Base-by-base conservation (phyloP, 2,797 vertebrate genomes). In the Malurus leucopterus region DNA sequence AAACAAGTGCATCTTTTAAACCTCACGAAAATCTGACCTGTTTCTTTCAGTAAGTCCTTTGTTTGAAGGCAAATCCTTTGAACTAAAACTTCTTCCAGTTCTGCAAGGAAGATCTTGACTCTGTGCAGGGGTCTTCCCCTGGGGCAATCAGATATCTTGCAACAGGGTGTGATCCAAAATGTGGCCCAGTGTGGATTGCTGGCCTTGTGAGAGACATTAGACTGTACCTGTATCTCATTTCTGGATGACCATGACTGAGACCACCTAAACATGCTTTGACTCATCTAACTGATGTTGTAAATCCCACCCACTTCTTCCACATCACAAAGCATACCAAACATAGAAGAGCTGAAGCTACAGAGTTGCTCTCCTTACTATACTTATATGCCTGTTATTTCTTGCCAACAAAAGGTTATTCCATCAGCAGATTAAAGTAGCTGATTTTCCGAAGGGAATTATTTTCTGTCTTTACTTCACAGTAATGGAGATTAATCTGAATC, bases 151-250 rank as follows among this genome's bases (percentile, higher is more conserved):
- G 53, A 65, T 27, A 54, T 69, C 21, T 63, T 62, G 32, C 16
- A 23, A 44, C 14, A 43, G 15, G 2, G 0, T 40, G 8, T n/a
- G 27, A 50, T 63, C 7, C n/a, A 79, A 67, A 75, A 55, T 6
- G 16, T 47, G 16, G 4, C 13, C 12, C 16, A 17, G 4, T 38
- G 41, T 69, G 14, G 10, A 71, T 9, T 47, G 16, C 44, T 50
- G 44, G 47, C 32, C 13, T 17, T 44, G 5, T 16, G 13, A 12
- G 24, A 87, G n/a, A 61, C 30, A 14, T 63, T 21, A 61, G 36
- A 12, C 3, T 71, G 6, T 24, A 61, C 2, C 11, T 1, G 0
- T 0, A 0, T 61, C 38, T 89, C 4, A 9, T 63, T 70, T 88
- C 50, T 71, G 57, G 67, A 26, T 2, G 7, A 40, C 29, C 14